Conservation (phyloP, 2,113 vertebrate genomes). For the Alectura lathami region DNA sequence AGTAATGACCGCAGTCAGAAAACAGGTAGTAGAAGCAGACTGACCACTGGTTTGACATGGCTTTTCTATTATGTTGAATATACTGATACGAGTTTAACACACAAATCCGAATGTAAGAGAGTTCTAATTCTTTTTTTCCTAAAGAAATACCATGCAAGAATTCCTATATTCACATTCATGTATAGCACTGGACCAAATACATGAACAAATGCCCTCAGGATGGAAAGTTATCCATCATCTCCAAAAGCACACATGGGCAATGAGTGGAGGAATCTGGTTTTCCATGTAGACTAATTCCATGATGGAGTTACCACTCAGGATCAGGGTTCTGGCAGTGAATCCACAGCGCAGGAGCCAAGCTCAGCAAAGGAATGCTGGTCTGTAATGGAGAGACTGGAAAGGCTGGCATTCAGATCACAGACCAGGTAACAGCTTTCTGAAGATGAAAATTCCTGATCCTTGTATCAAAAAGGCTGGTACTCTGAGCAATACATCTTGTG, state of each 20-base stretch:
- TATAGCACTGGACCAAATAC: neutral
- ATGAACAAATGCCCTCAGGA: neutral
- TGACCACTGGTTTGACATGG: neutral
- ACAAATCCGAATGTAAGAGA: neutral
- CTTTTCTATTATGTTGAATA: neutral
- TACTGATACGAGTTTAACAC: neutral
- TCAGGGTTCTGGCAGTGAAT: neutral
- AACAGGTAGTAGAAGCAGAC: neutral
- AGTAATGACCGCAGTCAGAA: neutral
- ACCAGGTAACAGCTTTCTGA: neutral
- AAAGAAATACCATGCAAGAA: neutral
- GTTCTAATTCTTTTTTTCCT: neutral
- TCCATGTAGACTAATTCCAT: neutral
- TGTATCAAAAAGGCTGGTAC: neutral
- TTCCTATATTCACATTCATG: neutral
- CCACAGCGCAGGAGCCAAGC: neutral
- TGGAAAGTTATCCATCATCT: neutral
- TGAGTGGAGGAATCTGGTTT: neutral
- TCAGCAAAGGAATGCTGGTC: constrained; percentile 1
- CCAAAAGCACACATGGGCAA: neutral
- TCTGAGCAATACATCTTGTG: neutral
- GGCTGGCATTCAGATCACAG: neutral
- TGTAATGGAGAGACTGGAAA: neutral
- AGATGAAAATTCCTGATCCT: neutral
- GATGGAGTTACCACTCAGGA: neutral